Evolutionary conservation across 2,797 vertebrate genomes (phyloP).

Genomic region (Karalla daura): DNA sequence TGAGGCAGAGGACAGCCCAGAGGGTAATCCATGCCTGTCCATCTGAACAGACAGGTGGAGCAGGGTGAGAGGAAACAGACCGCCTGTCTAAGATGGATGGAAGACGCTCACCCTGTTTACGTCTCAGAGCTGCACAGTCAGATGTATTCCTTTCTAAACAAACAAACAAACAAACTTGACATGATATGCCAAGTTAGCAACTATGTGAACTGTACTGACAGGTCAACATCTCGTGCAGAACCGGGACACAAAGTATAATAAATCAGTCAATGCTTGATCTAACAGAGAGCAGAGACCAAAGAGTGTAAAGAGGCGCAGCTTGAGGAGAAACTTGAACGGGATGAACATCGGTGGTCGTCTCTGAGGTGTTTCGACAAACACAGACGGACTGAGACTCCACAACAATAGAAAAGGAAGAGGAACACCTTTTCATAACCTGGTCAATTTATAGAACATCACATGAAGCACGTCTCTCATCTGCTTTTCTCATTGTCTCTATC

Average conservation of each 20-base stretch:
- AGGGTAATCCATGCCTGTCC: neutral
- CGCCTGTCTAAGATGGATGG: too few species aligned
- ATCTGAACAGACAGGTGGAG: slow-evolving; percentile 13
- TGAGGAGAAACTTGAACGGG: neutral
- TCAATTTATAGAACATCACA: slow-evolving; percentile 28
- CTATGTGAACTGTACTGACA: too few species aligned
- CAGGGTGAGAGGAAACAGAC: slow-evolving; percentile 26
- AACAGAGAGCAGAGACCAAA: neutral
- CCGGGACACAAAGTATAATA: too few species aligned
- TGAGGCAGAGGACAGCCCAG: neutral
- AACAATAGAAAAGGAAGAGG: slow-evolving; percentile 32
- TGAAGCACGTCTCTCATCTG: slow-evolving; percentile 37
- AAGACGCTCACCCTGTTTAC: too few species aligned
- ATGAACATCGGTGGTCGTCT: slow-evolving; percentile 26
- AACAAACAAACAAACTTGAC: too few species aligned
- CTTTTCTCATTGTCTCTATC: slow-evolving; percentile 30
- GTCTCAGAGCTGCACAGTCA: too few species aligned
- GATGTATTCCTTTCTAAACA: too few species aligned
- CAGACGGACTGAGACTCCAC: slow-evolving; percentile 12
- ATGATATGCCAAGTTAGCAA: too few species aligned
- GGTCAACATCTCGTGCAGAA: too few species aligned
- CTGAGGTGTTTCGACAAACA: neutral
- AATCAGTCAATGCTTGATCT: too few species aligned
- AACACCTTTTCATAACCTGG: slow-evolving; percentile 47
- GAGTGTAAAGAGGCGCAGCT: neutral